A percentile compares a stretch with the other conserved stretches of the same genome.
These are phyloP conservation scores for Spodoptera exigua DNA, from an alignment of 2,888 invertebrate genomes.

Conservation along the genomic window DNA sequence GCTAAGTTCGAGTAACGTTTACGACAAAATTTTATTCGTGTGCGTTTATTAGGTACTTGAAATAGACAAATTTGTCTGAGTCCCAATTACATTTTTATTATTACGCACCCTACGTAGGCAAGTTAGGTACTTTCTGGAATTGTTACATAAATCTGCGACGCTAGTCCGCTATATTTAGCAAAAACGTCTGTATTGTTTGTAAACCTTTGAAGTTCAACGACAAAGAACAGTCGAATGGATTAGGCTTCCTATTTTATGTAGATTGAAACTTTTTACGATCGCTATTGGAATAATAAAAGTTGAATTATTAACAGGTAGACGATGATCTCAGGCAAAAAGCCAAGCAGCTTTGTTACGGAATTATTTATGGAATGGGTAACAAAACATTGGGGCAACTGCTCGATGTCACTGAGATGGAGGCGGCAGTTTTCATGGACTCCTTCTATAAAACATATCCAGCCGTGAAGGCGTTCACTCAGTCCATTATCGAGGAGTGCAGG, in stretches of 20 bases:
- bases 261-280: neutral
- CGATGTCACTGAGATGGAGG: slow-evolving; percentile 93
- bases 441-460: slow-evolving; percentile 94
- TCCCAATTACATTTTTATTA: too few relatives aligned
- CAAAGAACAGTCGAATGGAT: slow-evolving; percentile 19
- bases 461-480: slow-evolving; percentile 89
- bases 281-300: slow-evolving; percentile 12
- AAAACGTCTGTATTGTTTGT: slow-evolving; percentile 19
- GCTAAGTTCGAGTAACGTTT: too few relatives aligned
- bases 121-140: neutral
- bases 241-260: slow-evolving; percentile 17
- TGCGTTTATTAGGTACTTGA: too few relatives aligned
- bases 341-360: slow-evolving; percentile 98
- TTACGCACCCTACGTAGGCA: too few relatives aligned
- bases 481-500: slow-evolving; percentile 90
- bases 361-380: slow-evolving; percentile 98
- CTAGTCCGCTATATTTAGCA: slow-evolving; percentile 6
- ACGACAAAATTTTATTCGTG: too few relatives aligned
- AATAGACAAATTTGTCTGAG: too few relatives aligned
- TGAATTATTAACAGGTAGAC: slow-evolving; percentile 87
- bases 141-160: slow-evolving; percentile 8
- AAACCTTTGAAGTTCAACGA: slow-evolving; percentile 11
- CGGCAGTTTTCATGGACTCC: slow-evolving; percentile 93
- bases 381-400: slow-evolving; percentile 94
- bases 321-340: slow-evolving; percentile 94